These are phyloP conservation scores for Vulpes ferrilata DNA, from an alignment of 2,113 vertebrate species.

Conservation along the genomic window DNA sequence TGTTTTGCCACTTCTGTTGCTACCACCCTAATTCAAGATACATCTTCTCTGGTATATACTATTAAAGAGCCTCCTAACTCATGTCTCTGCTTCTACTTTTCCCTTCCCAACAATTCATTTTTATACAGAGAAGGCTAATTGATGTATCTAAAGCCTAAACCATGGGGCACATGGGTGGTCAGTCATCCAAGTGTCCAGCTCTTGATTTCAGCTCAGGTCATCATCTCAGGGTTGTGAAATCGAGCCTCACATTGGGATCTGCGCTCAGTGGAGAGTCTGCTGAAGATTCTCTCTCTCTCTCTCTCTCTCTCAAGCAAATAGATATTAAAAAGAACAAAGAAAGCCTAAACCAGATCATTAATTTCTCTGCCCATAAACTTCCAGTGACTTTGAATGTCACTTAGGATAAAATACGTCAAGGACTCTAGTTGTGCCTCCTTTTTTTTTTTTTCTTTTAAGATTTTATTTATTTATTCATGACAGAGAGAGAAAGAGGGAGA, in stretches of 20 bases:
- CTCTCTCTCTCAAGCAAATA: no score
- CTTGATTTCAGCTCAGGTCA: no score
- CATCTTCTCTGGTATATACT: background rate
- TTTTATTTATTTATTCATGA: no score
- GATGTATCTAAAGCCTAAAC: background rate
- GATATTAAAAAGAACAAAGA: background rate
- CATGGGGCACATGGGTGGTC: background rate
- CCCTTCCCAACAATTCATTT: background rate
- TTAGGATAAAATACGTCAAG: constrained; percentile 36
- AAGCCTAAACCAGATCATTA: background rate
- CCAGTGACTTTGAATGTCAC: background rate
- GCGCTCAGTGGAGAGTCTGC: no score
- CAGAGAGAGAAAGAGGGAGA: no score
- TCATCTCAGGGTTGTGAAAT: no score
- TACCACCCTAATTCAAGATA: background rate
- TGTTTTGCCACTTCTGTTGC: background rate
- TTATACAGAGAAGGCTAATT: background rate
- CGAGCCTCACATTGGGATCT: no score
- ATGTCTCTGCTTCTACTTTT: background rate
- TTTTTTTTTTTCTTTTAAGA: background rate
- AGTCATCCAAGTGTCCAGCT: no score
- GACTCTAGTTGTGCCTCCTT: background rate
- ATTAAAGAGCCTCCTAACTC: background rate
- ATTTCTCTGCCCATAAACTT: background rate
- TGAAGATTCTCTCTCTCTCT: no score